phyloP scores from a whole-genome alignment of 2,113 vertebrate species.

The Callaeas wilsoni region DNA sequence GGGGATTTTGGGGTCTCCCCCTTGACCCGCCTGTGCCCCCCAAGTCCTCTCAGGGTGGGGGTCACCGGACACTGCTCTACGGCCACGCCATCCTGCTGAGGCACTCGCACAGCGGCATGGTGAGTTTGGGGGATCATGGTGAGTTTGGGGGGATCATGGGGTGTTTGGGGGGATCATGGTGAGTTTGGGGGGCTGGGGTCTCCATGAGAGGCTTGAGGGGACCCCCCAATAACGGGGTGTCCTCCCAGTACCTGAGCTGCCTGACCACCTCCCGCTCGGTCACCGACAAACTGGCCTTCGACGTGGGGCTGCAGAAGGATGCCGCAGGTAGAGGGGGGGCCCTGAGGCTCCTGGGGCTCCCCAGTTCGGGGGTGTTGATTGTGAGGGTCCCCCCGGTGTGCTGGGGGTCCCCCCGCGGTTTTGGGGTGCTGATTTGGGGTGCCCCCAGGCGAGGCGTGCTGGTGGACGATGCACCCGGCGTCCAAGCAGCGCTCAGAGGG shows the following conservation, averaged over 20 bases:
- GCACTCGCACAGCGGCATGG: neutral
- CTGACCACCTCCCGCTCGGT: neutral
- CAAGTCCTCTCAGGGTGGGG: neutral
- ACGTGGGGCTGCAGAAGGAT: neutral
- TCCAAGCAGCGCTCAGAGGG: neutral
- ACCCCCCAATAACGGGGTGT: neutral
- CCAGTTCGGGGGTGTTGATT: too few relatives aligned
- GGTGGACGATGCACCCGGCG: neutral
- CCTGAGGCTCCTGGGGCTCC: neutral
- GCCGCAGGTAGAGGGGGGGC: neutral
- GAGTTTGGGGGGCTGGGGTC: too few relatives aligned
- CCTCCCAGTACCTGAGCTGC: neutral
- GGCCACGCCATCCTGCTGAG: neutral
- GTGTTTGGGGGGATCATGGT: neutral
- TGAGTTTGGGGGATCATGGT: neutral
- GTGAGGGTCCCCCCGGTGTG: neutral
- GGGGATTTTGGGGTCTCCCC: neutral
- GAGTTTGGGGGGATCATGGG: neutral
- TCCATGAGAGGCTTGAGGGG: too few relatives aligned
- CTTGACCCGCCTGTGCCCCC: neutral
- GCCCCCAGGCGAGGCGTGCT: neutral
- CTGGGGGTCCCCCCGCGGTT: neutral
- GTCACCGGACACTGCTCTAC: neutral
- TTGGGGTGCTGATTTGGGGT: neutral
- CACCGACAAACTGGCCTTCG: neutral